phyloP scores from a whole-genome alignment of 2,113 vertebrate species.

The Mesembrinibis cayennensis region DNA sequence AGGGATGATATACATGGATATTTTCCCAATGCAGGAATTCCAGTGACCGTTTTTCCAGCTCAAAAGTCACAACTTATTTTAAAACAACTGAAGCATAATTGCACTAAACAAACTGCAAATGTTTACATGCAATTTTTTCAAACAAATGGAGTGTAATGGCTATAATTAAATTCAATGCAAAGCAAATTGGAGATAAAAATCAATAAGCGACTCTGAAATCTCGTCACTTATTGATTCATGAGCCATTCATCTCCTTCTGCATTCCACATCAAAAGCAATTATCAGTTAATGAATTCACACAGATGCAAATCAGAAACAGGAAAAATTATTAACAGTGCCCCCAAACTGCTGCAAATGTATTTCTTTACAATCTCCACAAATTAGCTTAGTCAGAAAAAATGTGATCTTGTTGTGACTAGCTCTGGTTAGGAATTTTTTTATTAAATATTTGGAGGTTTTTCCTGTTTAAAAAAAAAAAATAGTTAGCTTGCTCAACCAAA shows the following conservation, averaged over 20 bases:
- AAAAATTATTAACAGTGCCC: not conserved
- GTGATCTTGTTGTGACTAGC: not conserved
- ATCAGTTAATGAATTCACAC: slow-evolving; percentile 59
- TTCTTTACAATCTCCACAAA: not conserved
- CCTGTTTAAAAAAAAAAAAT: not conserved
- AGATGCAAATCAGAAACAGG: slow-evolving; percentile 40
- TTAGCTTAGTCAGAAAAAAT: not conserved
- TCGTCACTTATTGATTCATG: slow-evolving; percentile 57
- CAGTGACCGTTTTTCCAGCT: not conserved
- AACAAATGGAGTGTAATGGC: slow-evolving; percentile 30
- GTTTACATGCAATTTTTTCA: not conserved
- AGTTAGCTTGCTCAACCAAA: not conserved
- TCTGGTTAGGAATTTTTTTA: not conserved
- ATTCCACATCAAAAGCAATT: slow-evolving; percentile 57
- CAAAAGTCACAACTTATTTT: not conserved
- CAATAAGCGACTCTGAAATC: slow-evolving; percentile 42
- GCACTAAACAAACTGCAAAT: not conserved
- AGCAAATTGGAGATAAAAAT: slow-evolving; percentile 62
- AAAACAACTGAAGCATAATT: not conserved
- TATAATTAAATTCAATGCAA: slow-evolving; percentile 59
- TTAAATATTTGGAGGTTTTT: not conserved
- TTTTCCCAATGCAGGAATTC: not conserved
- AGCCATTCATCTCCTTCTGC: slow-evolving; percentile 38
- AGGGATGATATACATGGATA: not conserved
- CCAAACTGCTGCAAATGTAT: not conserved